phyloP scores from a whole-genome alignment of 2,797 vertebrate species.

The Leptoclinus maculatus region DNA sequence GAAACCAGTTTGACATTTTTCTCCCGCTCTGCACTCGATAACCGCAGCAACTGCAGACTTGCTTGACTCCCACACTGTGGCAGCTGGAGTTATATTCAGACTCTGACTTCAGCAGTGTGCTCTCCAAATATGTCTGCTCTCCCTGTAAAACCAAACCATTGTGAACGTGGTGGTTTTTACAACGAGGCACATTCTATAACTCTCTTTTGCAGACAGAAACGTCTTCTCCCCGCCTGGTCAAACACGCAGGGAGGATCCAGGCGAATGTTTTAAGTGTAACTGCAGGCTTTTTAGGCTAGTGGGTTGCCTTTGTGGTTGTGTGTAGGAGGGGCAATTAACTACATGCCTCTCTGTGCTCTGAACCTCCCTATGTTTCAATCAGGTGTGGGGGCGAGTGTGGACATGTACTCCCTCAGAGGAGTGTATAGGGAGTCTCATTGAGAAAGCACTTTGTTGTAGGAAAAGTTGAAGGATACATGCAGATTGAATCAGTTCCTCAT shows the following conservation, averaged over 20 bases:
- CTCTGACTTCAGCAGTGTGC: conserved; percentile 68
- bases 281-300: conserved; percentile 23
- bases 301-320: conserved; percentile 20
- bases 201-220: conserved; percentile 17
- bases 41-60: conserved; percentile 70
- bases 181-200: conserved; percentile 34
- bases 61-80: conserved; percentile 64
- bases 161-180: conserved; percentile 35
- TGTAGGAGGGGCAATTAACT: conserved; percentile 40
- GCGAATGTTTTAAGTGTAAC: conserved; percentile 36
- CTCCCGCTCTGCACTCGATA: conserved; percentile 33
- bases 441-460: conserved; percentile 23
- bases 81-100: conserved; percentile 81
- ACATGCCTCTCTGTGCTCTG: conserved; percentile 49
- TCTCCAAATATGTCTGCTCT: conserved; percentile 61
- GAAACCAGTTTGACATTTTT: conserved; percentile 53
- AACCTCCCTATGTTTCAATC: conserved; percentile 31
- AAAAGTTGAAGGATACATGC: neutral
- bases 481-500: neutral
- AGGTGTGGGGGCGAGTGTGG: conserved; percentile 52
- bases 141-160: conserved; percentile 56
- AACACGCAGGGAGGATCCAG: conserved; percentile 29
- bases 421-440: conserved; percentile 6
- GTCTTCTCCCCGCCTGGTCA: neutral
- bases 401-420: conserved; percentile 32